Percentiles rank a stretch among this genome's conserved stretches.
phyloP scores from a whole-genome alignment of 2,888 invertebrate genomes.

The Argyresthia goedartella region DNA sequence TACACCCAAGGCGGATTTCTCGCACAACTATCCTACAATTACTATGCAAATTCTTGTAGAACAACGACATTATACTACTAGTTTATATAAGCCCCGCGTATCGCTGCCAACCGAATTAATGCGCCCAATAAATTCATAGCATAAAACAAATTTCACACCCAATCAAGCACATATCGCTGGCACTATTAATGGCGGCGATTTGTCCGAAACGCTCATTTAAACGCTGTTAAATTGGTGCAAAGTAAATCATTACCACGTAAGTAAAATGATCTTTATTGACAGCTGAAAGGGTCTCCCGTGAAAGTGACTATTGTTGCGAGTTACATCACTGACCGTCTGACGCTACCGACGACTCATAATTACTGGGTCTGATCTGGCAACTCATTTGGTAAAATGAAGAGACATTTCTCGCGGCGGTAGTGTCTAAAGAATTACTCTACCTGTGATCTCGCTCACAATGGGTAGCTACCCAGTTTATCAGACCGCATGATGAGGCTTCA shows the following conservation, averaged over 20 bases:
- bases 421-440: constrained; percentile 42
- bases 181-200: too few relatives aligned
- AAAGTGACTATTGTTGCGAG: constrained; percentile 46
- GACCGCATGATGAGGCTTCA: constrained; percentile 60
- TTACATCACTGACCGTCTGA: constrained; percentile 39
- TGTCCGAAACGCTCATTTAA: too few relatives aligned
- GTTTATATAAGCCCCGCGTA: too few relatives aligned
- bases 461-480: constrained; percentile 55
- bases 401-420: constrained; percentile 40
- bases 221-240: too few relatives aligned
- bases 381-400: constrained; percentile 65
- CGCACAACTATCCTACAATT: too few relatives aligned
- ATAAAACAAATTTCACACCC: too few relatives aligned
- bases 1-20: too few relatives aligned
- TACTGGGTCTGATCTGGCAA: constrained; percentile 39
- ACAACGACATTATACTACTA: too few relatives aligned
- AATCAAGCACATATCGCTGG: too few relatives aligned
- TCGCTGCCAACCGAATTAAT: too few relatives aligned
- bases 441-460: constrained; percentile 43
- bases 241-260: background rate
- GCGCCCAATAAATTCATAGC: too few relatives aligned
- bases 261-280: constrained; percentile 41
- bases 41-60: too few relatives aligned
- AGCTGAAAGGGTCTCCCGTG: constrained; percentile 35
- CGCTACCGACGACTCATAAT: constrained; percentile 45